Percentiles rank a stretch among this genome's conserved stretches.
Evolutionary conservation across 2,888 invertebrate genomes (phyloP).

Genomic region (Cantharis nigra): DNA sequence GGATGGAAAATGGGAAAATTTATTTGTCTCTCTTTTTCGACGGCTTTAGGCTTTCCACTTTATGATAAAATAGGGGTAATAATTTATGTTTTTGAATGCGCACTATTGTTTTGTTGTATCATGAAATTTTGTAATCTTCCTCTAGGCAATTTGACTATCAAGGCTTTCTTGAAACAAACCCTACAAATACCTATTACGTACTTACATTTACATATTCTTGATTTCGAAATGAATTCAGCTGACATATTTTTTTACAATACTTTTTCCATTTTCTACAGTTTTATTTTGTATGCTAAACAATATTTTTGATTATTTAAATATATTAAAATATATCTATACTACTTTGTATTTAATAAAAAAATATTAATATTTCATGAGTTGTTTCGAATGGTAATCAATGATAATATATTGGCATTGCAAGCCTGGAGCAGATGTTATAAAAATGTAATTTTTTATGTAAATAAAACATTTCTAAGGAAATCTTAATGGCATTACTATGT

Average conservation of each 20-base stretch:
- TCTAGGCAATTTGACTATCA: not conserved
- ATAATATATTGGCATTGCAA: not conserved
- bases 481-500: not conserved
- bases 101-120: conserved; percentile 12
- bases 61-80: conserved; percentile 6
- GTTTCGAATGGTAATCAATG: not conserved
- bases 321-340: not conserved
- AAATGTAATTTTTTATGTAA: not conserved
- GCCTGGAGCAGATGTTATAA: not conserved
- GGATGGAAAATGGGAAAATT: conserved; percentile 25
- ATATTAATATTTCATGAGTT: not conserved
- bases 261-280: not conserved
- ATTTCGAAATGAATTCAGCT: not conserved
- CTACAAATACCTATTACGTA: not conserved
- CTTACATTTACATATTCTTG: not conserved
- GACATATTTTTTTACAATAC: not conserved
- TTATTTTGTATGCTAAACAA: not conserved
- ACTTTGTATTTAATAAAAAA: too few relatives aligned
- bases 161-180: not conserved
- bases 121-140: conserved; percentile 17
- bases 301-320: not conserved
- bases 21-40: conserved; percentile 14
- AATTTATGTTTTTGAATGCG: conserved; percentile 4
- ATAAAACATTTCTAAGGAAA: too few relatives aligned
- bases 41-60: conserved; percentile 11